These are phyloP conservation scores for Archivesica marissinica DNA, from an alignment of 1,140 invertebrate genomes.

Conservation along the genomic window DNA sequence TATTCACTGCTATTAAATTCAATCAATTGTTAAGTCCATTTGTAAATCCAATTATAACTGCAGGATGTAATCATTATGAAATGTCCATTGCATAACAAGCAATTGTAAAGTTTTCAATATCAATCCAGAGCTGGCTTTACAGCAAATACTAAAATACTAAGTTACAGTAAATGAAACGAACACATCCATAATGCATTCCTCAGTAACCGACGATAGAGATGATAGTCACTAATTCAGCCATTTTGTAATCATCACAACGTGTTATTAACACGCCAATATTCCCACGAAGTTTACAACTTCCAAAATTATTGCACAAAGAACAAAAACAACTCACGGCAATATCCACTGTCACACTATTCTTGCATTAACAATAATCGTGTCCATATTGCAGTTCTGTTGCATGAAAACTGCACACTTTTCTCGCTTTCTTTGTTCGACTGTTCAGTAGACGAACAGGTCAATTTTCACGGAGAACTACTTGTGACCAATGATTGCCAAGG, in stretches of 20 bases:
- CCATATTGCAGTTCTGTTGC: neutral
- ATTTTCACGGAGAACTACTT: conserved; percentile 48
- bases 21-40: no score
- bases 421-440: conserved; percentile 47
- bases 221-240: no score
- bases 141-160: no score
- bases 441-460: conserved; percentile 51
- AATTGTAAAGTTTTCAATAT: no score
- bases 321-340: conserved; percentile 35
- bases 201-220: no score
- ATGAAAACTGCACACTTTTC: conserved; percentile 28
- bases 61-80: no score
- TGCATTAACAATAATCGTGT: conserved; percentile 7
- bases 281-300: neutral
- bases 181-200: no score
- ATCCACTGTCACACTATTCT: neutral
- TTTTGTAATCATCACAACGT: neutral
- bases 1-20: no score
- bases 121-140: no score
- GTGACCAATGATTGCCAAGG: conserved; percentile 56
- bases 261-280: neutral
- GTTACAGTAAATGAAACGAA: no score
- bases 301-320: neutral
- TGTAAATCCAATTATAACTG: no score
- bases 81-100: no score